These are phyloP conservation scores for Hipparchia sbordonii DNA, from an alignment of 2,888 invertebrate genomes.

Conservation along the genomic window DNA sequence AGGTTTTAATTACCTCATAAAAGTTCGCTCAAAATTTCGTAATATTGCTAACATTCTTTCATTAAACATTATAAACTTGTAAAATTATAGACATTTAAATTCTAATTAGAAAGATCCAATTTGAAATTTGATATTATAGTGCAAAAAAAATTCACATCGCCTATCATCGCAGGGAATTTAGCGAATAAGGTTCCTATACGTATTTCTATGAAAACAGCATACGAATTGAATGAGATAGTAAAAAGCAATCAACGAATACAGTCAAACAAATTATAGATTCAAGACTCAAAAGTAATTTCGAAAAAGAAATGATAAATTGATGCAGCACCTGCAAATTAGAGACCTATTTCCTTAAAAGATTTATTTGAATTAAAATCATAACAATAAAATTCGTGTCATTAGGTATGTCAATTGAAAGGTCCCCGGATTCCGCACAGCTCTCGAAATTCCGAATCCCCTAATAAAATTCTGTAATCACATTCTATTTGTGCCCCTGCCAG, in stretches of 20 bases:
- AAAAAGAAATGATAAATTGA: neutral
- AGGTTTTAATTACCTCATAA: too few relatives aligned
- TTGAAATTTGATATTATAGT: too few relatives aligned
- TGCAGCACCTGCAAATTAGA: neutral
- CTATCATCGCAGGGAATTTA: too few relatives aligned
- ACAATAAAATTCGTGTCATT: constrained; percentile 32
- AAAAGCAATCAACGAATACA: too few relatives aligned
- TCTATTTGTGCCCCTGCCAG: constrained; percentile 38
- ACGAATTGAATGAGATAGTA: too few relatives aligned
- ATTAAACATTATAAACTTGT: neutral
- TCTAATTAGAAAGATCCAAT: too few relatives aligned
- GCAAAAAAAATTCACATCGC: too few relatives aligned
- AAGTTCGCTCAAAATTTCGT: too few relatives aligned
- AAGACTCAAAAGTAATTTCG: neutral
- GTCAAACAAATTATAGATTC: neutral
- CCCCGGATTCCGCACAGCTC: constrained; percentile 52
- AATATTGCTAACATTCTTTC: neutral
- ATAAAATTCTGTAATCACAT: constrained; percentile 50
- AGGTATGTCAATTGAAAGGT: constrained; percentile 46
- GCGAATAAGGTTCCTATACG: too few relatives aligned
- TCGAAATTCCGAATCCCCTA: constrained; percentile 52
- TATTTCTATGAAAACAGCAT: too few relatives aligned
- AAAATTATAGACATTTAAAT: too few relatives aligned
- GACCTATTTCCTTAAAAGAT: neutral
- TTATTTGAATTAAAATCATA: constrained; percentile 20